Percentiles rank a stretch among this genome's conserved stretches.
These are phyloP conservation scores for Gortyna flavago DNA, from an alignment of 2,888 invertebrate genomes.

Conservation along the genomic window DNA sequence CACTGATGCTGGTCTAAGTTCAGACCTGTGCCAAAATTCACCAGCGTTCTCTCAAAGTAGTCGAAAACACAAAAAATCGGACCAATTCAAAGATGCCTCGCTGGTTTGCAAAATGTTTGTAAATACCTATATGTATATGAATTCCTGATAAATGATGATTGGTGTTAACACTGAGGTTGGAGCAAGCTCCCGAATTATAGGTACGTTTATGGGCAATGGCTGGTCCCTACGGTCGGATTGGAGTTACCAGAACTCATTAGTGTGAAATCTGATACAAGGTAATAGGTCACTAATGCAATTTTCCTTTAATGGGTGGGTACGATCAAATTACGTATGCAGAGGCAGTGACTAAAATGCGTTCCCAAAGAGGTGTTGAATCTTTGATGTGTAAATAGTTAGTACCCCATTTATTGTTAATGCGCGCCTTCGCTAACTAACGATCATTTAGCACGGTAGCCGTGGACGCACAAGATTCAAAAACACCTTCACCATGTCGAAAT, in stretches of 20 bases:
- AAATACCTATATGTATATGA: neutral
- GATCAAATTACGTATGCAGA: slow-evolving; percentile 7
- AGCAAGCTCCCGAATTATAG: neutral
- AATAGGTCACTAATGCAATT: neutral
- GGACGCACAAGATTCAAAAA: slow-evolving; percentile 2
- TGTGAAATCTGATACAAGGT: slow-evolving; percentile 18
- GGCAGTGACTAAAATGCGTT: neutral
- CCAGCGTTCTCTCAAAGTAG: neutral
- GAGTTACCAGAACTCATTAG: neutral
- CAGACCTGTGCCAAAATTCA: neutral
- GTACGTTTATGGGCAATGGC: no score
- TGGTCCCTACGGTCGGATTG: neutral
- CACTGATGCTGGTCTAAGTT: no score
- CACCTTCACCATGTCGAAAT: slow-evolving; percentile 36
- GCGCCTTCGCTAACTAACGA: slow-evolving; percentile 24
- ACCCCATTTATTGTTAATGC: slow-evolving; percentile 29
- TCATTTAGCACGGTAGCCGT: slow-evolving; percentile 26
- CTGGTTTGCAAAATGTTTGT: no score
- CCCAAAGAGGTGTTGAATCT: slow-evolving; percentile 19
- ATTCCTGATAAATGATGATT: neutral
- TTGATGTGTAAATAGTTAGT: slow-evolving; percentile 19
- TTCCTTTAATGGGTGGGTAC: neutral
- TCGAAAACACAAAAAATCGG: neutral
- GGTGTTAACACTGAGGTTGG: neutral
- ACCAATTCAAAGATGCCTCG: neutral